Evolutionary conservation across 1,140 invertebrate genomes (phyloP), one percentile per base, ranked within the genome.

Genomic region (Achatina immaculata): DNA sequence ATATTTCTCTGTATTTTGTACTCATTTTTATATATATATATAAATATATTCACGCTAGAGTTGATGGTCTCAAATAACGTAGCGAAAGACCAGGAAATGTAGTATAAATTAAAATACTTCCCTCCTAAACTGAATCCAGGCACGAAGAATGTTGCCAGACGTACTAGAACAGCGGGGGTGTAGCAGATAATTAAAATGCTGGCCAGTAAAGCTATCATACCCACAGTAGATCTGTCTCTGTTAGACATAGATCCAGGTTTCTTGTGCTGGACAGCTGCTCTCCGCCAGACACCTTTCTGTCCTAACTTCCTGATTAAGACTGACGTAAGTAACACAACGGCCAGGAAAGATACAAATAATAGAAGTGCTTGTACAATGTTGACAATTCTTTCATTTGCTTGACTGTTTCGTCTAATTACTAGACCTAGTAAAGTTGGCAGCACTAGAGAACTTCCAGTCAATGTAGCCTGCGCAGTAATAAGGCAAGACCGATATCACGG

Each of bases 41-140:
- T 16, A 9, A 74, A 48, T 19, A 74, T 74, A 74, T 74, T 74
- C 14, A 51, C 40, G 36, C 72, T 74, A 55, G 43, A 45, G 43
- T 74, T 71, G 21, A 36, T 40, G 21, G 4, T 43, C 40, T 40
- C 68, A 9, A 71, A 43, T 21, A 71, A 24, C 4, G 11, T 7
- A 16, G 36, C 21, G 11, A 71, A 40, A 9, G 11, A 6, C 68
- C 68, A 71, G 9, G n/a, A 24, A 24, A 24, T 40, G 9, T 36
- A 24, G 28, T 16, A 71, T 11, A 71, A 16, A 43, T 71, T 40
- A 36, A 24, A 40, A 43, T 9, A 24, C 34, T 24, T 36, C 4
- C 68, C 68, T 11, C 34, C 68, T 11, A 71, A 7, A 43, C 6
- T 9, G n/a, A 40, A 71, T 19, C n/a, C 68, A 9, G 68, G 68